Evolutionary conservation across 2,888 invertebrate species (phyloP).

Genomic region (Trichogramma evanescens): DNA sequence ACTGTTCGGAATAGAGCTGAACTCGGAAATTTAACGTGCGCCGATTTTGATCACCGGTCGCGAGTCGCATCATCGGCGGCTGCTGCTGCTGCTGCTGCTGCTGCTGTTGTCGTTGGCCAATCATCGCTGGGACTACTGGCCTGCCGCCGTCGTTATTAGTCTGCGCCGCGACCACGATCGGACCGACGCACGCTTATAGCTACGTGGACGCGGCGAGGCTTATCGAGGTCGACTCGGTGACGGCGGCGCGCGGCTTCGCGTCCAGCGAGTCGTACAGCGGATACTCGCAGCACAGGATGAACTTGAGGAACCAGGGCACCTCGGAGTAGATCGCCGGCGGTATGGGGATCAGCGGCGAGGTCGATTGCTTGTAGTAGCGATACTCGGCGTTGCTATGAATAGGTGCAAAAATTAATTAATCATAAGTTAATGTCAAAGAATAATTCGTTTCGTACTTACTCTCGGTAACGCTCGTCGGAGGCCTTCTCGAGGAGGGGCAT

Average conservation of each 20-base stretch:
- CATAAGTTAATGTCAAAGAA: not conserved
- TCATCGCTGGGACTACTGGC: too few species aligned
- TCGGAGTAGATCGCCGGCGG: conserved; percentile 83
- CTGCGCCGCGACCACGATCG: conserved; percentile 29
- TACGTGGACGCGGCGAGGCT: conserved; percentile 67
- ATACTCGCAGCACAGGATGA: conserved; percentile 79
- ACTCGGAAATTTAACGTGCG: conserved; percentile 21
- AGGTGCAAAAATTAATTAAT: not conserved
- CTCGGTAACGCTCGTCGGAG: conserved; percentile 81
- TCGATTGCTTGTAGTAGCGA: conserved; percentile 78
- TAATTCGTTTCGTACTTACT: conserved; percentile 52
- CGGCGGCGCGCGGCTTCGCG: conserved; percentile 58
- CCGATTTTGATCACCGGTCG: conserved; percentile 4
- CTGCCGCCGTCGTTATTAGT: not conserved
- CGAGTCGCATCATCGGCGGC: too few species aligned
- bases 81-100: too few species aligned
- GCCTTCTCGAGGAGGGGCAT: conserved; percentile 82
- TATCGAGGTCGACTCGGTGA: conserved; percentile 65
- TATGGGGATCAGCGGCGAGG: conserved; percentile 82
- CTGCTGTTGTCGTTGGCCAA: too few species aligned
- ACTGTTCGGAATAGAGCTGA: conserved; percentile 12
- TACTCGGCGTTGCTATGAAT: conserved; percentile 69
- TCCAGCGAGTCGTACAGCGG: conserved; percentile 77
- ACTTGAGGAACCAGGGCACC: conserved; percentile 76
- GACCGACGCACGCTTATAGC: conserved; percentile 55